Evolutionary conservation across 2,797 vertebrate genomes (phyloP).

Genomic region (Acanthornis magna): DNA sequence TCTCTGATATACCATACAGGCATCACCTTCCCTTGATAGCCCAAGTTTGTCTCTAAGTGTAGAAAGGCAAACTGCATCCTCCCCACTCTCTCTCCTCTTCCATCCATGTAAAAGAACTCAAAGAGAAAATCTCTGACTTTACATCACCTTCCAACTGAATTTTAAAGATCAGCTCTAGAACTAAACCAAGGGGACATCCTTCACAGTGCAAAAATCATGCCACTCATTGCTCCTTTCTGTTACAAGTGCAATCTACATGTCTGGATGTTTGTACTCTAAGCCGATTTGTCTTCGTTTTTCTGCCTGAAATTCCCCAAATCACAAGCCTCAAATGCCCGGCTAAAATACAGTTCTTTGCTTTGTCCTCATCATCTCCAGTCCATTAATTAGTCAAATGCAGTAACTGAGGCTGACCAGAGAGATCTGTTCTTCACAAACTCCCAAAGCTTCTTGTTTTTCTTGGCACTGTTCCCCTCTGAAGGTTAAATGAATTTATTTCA

Average conservation of each 20-base stretch:
- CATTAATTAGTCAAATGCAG: conserved; percentile 12
- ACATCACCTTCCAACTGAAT: background rate
- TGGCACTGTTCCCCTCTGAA: background rate
- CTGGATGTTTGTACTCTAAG: background rate
- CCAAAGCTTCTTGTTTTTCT: background rate
- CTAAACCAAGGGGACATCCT: background rate
- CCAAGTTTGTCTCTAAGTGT: background rate
- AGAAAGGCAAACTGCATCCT: background rate
- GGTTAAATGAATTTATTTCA: conserved; percentile 8
- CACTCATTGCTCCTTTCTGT: background rate
- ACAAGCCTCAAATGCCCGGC: background rate
- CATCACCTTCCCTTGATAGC: background rate
- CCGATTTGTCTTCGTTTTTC: background rate
- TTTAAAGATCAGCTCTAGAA: background rate
- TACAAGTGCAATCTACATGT: background rate
- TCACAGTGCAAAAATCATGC: background rate
- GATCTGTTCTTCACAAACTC: background rate
- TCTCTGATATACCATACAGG: background rate
- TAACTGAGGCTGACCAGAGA: background rate
- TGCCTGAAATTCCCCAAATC: background rate
- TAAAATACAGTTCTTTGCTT: background rate
- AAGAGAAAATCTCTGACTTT: background rate
- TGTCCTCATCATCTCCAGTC: background rate
- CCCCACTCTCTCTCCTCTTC: background rate
- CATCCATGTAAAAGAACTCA: background rate